These are phyloP conservation scores for Blomia tropicalis DNA, from an alignment of 2,888 invertebrate genomes.

Conservation along the genomic window DNA sequence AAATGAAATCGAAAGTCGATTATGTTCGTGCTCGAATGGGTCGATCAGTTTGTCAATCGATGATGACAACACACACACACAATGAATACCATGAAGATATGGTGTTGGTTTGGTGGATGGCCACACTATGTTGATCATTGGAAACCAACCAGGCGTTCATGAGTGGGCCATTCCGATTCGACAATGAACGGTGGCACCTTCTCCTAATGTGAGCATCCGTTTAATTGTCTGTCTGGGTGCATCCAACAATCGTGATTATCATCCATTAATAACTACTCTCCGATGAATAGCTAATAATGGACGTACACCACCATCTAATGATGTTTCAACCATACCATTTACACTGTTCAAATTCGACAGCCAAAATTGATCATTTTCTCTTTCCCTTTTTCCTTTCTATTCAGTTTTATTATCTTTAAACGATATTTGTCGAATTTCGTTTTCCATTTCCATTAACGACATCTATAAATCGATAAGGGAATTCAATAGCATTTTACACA, in stretches of 20 bases:
- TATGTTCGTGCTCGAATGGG: not conserved
- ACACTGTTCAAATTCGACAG: not conserved
- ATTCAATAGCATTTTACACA: too few relatives aligned
- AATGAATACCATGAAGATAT: too few relatives aligned
- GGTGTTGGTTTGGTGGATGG: too few relatives aligned
- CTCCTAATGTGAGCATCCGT: not conserved
- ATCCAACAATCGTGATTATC: constrained; percentile 15
- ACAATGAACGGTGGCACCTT: not conserved
- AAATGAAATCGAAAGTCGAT: not conserved
- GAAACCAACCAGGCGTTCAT: too few relatives aligned
- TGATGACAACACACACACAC: too few relatives aligned
- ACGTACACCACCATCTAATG: not conserved
- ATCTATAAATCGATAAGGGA: too few relatives aligned
- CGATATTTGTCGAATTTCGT: too few relatives aligned
- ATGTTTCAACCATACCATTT: not conserved
- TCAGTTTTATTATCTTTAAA: too few relatives aligned
- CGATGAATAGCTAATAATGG: constrained; percentile 1
- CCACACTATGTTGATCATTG: too few relatives aligned
- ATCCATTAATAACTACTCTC: constrained; percentile 3
- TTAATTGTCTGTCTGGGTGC: constrained; percentile 1
- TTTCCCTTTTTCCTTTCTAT: too few relatives aligned
- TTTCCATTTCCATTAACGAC: too few relatives aligned
- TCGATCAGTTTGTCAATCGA: not conserved
- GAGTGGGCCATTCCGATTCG: not conserved
- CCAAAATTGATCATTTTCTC: not conserved